Evolutionary conservation across 30 jellyfish, hydroid and myxozoan species (phyloP).

Genomic region (Pelagia noctiluca): DNA sequence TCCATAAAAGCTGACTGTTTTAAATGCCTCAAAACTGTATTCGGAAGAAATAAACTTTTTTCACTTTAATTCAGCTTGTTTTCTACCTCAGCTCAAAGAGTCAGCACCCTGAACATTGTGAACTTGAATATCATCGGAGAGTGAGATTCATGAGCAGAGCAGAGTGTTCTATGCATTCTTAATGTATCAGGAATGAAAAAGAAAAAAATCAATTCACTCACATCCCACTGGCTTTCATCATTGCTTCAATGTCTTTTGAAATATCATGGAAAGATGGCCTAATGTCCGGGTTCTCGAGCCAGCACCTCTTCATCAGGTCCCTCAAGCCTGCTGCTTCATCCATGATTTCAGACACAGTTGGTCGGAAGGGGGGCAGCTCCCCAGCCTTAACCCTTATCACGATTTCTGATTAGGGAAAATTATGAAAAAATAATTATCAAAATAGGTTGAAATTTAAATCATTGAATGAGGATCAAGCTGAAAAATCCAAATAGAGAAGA

Average conservation of each 20-base stretch:
- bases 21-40: no score
- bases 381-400: conserved; percentile 70
- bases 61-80: no score
- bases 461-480: neutral
- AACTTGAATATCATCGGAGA: no score
- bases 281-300: conserved; percentile 91
- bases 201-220: conserved; percentile 32
- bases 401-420: no score
- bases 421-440: no score
- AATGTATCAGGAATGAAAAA: neutral
- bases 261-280: conserved; percentile 82
- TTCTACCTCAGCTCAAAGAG: no score
- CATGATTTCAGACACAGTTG: conserved; percentile 79
- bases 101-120: no score
- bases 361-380: conserved; percentile 86
- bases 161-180: no score
- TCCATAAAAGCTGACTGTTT: no score
- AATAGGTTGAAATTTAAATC: neutral
- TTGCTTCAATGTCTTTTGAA: conserved; percentile 83
- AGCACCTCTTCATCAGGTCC: conserved; percentile 88
- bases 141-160: no score
- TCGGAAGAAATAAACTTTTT: no score
- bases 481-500: neutral
- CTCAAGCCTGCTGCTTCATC: conserved; percentile 83
- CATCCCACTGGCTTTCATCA: conserved; percentile 94